Evolutionary conservation across 2,113 vertebrate species (phyloP).

Genomic region (Chauna torquata): DNA sequence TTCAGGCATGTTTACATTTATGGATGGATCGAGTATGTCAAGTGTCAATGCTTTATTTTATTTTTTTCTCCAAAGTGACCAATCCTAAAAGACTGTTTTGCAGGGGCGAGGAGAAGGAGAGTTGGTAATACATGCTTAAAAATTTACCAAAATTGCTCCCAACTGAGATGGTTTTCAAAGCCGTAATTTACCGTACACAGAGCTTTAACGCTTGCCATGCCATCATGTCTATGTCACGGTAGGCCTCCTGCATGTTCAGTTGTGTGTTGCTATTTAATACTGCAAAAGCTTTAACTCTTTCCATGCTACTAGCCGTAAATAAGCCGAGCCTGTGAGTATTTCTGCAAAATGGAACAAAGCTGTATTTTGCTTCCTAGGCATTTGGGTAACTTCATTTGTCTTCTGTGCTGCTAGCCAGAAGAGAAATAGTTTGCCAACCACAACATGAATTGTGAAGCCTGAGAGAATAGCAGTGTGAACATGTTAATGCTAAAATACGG

Average conservation of each 20-base stretch:
- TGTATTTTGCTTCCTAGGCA: neutral
- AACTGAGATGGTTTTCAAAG: conserved; percentile 43
- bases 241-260: neutral
- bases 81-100: neutral
- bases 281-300: neutral
- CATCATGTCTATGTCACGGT: neutral
- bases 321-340: neutral
- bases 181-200: neutral
- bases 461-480: neutral
- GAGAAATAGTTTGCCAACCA: neutral
- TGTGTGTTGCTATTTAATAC: neutral
- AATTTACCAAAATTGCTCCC: conserved; percentile 47
- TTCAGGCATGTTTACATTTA: conserved; percentile 41
- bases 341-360: neutral
- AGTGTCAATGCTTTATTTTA: neutral
- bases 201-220: conserved; percentile 23
- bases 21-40: conserved; percentile 46
- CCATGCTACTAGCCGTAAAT: neutral
- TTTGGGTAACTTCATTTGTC: neutral
- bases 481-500: neutral
- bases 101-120: neutral
- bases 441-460: neutral
- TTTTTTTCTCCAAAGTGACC: neutral
- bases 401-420: neutral
- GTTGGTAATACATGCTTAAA: neutral